Evolutionary conservation across 2,888 invertebrate genomes (phyloP).

Genomic region (Disparrhopalites patrizii): DNA sequence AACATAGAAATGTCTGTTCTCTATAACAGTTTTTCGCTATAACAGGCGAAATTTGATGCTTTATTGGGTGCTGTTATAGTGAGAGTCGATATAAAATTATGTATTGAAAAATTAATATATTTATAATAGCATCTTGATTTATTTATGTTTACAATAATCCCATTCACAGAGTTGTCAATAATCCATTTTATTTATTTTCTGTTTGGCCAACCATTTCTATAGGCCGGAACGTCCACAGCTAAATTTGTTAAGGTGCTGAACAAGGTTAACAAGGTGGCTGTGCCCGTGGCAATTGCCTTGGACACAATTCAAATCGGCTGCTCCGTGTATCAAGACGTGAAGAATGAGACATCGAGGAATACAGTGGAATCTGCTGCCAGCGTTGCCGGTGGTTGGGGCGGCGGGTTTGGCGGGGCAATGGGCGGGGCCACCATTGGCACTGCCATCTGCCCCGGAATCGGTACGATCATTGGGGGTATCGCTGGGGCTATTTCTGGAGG

Average conservation of each 20-base stretch:
- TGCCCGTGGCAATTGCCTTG: slow-evolving; percentile 16
- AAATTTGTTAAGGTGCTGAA: slow-evolving; percentile 5
- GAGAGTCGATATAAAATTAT: no score
- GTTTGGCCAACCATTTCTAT: no score
- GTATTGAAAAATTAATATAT: no score
- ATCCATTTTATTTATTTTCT: no score
- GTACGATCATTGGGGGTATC: slow-evolving; percentile 15
- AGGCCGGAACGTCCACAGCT: slow-evolving; percentile 11
- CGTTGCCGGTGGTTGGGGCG: slow-evolving; percentile 23
- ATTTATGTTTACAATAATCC: no score
- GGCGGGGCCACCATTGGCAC: slow-evolving; percentile 7
- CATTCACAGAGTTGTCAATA: no score
- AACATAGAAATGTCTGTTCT: no score
- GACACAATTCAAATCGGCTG: not conserved
- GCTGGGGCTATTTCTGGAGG: not conserved
- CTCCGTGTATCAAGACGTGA: not conserved
- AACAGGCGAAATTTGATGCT: no score
- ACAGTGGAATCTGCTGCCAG: slow-evolving; percentile 19
- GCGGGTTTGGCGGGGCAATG: not conserved
- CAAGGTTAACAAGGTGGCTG: slow-evolving; percentile 16
- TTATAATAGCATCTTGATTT: no score
- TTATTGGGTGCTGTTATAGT: no score
- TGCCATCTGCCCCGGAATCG: slow-evolving; percentile 4
- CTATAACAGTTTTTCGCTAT: no score
- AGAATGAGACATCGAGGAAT: slow-evolving; percentile 1